Evolutionary conservation across 92 coral and sea anemone genomes (phyloP), one percentile per base, ranked within the genome.

Genomic region (Palythoa caribaeorum): DNA sequence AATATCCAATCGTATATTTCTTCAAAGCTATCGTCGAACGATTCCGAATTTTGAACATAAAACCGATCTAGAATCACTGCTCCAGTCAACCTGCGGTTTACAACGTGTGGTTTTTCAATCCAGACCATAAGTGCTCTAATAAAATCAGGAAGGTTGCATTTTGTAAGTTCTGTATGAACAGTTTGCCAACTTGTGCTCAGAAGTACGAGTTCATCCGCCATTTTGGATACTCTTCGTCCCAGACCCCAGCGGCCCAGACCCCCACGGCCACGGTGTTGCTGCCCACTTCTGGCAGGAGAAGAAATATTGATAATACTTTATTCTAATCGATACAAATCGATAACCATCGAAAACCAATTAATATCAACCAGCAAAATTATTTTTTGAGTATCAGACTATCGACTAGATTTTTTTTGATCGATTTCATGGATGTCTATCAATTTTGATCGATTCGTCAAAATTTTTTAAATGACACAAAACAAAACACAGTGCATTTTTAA

Each of bases 21-120:
- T 55, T 72, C 80, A 78, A 12, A 0, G 44, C 47, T 9, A 15
- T 19, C 9, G 1, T 62, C 85, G 44, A 10, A 2, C n/a, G 20
- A 50, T 35, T 88, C 57, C 21, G 84, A 53, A 55, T 60, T 17
- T 2, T 76, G 59, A 84, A 89, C 77, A 47, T 36, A 83, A 71
- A 87, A 88, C 70, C 89, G 90, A 63, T 90, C 88, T 20, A 94
- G 52, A 10, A 87, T 19, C 84, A 91, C 87, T n/a, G 98, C 93
- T 28, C 99, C 99, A 83, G 84, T 89, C 21, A 97, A 85, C 38
- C 99, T 92, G 62, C 99, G 95, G 86, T 97, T 97, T 10, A 97
- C 91, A 50, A 97, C 99, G 28, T 97, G 98, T 35, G 99, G 99
- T 57, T 93, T 95, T 66, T 97, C 99, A 55, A 94, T 83, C 99